These are phyloP conservation scores for Scolanthus callimorphus DNA, from an alignment of 92 coral and sea anemone species.

Conservation along the genomic window DNA sequence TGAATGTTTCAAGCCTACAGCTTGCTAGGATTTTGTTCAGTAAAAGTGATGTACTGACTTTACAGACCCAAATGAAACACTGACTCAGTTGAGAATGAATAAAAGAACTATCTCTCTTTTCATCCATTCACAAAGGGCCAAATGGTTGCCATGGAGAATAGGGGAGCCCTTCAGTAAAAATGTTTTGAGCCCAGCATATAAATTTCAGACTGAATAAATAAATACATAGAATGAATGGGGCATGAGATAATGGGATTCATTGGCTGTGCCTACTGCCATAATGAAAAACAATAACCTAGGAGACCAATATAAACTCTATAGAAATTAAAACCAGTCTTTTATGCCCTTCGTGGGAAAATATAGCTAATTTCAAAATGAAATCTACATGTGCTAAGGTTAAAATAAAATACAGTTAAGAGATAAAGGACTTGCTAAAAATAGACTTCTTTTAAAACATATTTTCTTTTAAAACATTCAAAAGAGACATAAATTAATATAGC, in stretches of 20 bases:
- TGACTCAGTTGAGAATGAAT: background rate
- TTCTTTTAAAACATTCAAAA: too few relatives aligned
- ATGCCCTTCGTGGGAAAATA: too few relatives aligned
- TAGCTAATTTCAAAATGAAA: too few relatives aligned
- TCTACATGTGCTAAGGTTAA: too few relatives aligned
- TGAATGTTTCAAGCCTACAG: too few relatives aligned
- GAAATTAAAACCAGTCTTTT: constrained; percentile 45
- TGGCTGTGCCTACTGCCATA: constrained; percentile 53
- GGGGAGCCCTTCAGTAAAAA: constrained; percentile 78
- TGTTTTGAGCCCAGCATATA: constrained; percentile 40
- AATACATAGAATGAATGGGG: constrained; percentile 46
- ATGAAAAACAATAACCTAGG: constrained; percentile 84
- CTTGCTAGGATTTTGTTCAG: too few relatives aligned
- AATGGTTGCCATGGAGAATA: constrained; percentile 76
- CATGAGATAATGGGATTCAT: too few relatives aligned
- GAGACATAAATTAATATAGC: background rate
- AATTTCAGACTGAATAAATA: constrained; percentile 60
- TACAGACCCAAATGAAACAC: background rate
- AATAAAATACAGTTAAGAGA: too few relatives aligned
- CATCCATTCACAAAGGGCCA: constrained; percentile 74
- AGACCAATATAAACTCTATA: constrained; percentile 81
- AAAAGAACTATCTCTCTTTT: constrained; percentile 7
- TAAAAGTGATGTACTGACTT: too few relatives aligned
- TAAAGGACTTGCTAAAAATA: too few relatives aligned
- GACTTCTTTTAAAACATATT: too few relatives aligned